Evolutionary conservation across 2,113 vertebrate genomes (phyloP).

Genomic region (Phaetusa simplex): DNA sequence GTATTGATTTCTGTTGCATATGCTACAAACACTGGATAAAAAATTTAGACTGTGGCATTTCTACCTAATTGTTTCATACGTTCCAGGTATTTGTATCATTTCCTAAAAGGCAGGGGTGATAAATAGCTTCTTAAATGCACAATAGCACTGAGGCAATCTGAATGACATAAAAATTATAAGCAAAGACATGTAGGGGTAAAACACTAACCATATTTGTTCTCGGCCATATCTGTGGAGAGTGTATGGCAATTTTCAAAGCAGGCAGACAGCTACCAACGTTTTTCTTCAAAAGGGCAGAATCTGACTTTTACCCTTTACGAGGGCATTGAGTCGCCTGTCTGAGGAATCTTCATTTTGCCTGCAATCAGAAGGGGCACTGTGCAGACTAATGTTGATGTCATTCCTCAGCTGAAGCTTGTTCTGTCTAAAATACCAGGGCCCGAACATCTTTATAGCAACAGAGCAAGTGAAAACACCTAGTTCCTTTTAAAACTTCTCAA

Average conservation of each 20-base stretch:
- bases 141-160: neutral
- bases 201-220: neutral
- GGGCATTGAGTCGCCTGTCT: neutral
- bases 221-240: neutral
- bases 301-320: conserved; percentile 62
- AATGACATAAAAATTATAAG: neutral
- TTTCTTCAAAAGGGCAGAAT: conserved; percentile 47
- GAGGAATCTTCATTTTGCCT: neutral
- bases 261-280: conserved; percentile 1
- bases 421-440: conserved; percentile 3
- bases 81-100: neutral
- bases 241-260: neutral
- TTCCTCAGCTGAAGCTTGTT: neutral
- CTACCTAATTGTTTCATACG: neutral
- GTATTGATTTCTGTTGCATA: neutral
- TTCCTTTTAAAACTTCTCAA: neutral
- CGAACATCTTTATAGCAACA: neutral
- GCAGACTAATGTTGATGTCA: neutral
- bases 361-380: conserved; percentile 1
- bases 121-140: neutral
- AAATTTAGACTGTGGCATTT: neutral
- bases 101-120: neutral
- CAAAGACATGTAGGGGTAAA: neutral
- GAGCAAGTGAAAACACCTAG: neutral
- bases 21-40: neutral